Percentiles rank a stretch among this genome's conserved stretches.
phyloP scores from a whole-genome alignment of 2,888 invertebrate species.

The Aromia moschata region DNA sequence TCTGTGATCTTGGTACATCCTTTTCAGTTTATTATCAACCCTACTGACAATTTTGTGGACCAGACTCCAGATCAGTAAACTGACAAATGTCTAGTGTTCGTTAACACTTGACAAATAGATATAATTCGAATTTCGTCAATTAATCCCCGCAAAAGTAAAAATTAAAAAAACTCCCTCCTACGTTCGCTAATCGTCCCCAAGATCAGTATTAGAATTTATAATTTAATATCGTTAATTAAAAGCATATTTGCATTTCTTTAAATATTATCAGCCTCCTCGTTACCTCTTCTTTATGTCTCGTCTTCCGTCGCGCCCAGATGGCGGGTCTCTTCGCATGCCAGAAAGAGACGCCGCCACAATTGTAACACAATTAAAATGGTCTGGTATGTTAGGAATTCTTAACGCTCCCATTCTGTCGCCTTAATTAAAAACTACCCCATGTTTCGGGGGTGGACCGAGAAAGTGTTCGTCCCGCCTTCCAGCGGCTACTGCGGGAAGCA shows the following conservation, averaged over 20 bases:
- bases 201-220: conserved; percentile 54
- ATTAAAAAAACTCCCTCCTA: conserved; percentile 10
- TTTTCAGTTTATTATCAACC: too few species aligned
- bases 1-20: too few species aligned
- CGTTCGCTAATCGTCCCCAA: conserved; percentile 32
- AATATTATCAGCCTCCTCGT: conserved; percentile 46
- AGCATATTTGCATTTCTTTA: conserved; percentile 59
- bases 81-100: too few species aligned
- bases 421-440: conserved; percentile 63
- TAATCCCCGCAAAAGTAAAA: too few species aligned
- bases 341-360: conserved; percentile 52
- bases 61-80: too few species aligned
- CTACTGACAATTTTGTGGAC: too few species aligned
- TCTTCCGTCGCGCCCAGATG: conserved; percentile 32
- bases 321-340: conserved; percentile 3
- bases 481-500: conserved; percentile 10
- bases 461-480: conserved; percentile 27
- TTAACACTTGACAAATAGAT: too few species aligned
- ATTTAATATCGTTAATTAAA: conserved; percentile 62
- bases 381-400: conserved; percentile 63
- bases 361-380: conserved; percentile 59
- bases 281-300: conserved; percentile 48
- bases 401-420: conserved; percentile 62
- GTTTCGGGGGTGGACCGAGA: conserved; percentile 49
- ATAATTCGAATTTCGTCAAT: too few species aligned